phyloP scores from a whole-genome alignment of 1,140 invertebrate genomes.

The Anastrepha ludens region DNA sequence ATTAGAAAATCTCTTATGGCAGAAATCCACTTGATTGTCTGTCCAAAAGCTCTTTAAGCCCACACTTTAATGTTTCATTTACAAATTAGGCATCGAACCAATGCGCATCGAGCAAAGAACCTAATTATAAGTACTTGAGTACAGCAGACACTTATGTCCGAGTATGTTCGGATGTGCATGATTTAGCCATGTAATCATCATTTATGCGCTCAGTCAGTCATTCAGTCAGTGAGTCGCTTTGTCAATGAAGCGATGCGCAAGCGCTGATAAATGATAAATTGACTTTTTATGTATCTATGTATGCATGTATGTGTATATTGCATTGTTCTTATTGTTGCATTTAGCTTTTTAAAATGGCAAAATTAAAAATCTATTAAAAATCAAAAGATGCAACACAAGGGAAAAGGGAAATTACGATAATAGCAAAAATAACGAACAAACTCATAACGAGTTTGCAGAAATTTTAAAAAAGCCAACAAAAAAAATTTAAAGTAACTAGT shows the following conservation, averaged over 20 bases:
- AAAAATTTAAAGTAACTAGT: neutral
- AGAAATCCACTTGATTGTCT: too few relatives aligned
- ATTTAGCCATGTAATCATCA: neutral
- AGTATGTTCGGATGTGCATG: neutral
- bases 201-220: neutral
- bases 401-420: conserved; percentile 3
- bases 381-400: neutral
- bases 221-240: neutral
- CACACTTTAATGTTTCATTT: too few relatives aligned
- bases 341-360: neutral
- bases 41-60: too few relatives aligned
- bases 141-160: too few relatives aligned
- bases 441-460: neutral
- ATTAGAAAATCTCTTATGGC: too few relatives aligned
- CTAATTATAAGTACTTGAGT: too few relatives aligned
- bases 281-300: neutral
- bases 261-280: neutral
- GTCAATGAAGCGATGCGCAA: neutral
- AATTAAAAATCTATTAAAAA: conserved; percentile 46
- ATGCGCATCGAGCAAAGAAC: too few relatives aligned
- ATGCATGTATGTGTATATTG: neutral
- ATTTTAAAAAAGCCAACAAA: neutral
- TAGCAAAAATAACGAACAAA: neutral
- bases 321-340: neutral
- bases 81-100: too few relatives aligned